These are phyloP conservation scores for Batillaria attramentaria DNA, from an alignment of 1,140 invertebrate genomes.

Conservation along the genomic window DNA sequence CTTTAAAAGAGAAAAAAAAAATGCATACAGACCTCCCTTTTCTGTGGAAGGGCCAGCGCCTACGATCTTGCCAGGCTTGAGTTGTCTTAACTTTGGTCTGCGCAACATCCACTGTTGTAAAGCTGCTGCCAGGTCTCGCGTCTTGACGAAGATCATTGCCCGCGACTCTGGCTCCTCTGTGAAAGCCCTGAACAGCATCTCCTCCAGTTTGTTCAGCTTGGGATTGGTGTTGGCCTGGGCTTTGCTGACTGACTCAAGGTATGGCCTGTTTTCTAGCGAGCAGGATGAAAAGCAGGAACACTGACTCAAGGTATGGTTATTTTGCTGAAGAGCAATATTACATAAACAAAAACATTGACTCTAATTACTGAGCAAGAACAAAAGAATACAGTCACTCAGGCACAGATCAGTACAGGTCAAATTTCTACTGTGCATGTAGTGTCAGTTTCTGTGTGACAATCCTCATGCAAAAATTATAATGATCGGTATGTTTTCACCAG, in stretches of 20 bases:
- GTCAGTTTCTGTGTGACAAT: no score
- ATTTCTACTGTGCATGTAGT: no score
- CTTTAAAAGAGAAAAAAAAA: no score
- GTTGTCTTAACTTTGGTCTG: slow-evolving; percentile 34
- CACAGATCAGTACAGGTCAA: no score
- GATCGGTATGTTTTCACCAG: no score
- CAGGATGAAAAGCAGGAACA: no score
- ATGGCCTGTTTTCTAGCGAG: slow-evolving; percentile 44
- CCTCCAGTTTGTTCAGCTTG: slow-evolving; percentile 48
- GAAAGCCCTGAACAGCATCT: slow-evolving; percentile 42
- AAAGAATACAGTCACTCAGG: no score
- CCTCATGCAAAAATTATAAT: no score
- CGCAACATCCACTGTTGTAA: slow-evolving; percentile 58
- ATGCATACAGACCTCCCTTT: slow-evolving; percentile 58
- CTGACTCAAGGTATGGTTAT: no score
- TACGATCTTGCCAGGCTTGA: slow-evolving; percentile 53
- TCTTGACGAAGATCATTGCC: slow-evolving; percentile 63
- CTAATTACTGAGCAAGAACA: no score
- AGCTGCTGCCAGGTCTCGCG: slow-evolving; percentile 49
- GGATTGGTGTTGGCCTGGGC: slow-evolving; percentile 50
- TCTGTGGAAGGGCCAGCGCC: slow-evolving; percentile 52
- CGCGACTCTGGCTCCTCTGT: slow-evolving; percentile 46
- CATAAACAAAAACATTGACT: no score
- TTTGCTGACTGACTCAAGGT: slow-evolving; percentile 33
- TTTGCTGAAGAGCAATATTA: no score